Evolutionary conservation across 37 sponge, comb jelly and placozoan genomes (phyloP), one percentile per base, ranked within the genome.

Genomic region (Ianthella basta): DNA sequence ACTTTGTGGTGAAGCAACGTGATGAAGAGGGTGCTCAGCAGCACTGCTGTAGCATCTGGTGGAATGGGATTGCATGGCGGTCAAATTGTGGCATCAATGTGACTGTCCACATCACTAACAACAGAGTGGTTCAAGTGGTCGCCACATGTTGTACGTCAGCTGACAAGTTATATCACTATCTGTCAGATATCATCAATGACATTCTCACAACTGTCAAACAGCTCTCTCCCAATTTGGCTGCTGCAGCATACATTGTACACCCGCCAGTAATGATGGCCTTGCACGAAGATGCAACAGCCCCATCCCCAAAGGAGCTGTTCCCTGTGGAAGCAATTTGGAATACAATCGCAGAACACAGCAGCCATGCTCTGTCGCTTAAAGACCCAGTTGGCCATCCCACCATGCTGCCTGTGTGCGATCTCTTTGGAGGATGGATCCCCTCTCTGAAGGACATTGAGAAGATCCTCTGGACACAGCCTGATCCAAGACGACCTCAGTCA

Each of bases 261-360:
- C 66, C 66, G 27, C 29, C 66, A 24, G 23, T 29, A 12, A 8
- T 30, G 12, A 24, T 29, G 23, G 66, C n/a, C 8, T 16, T 64
- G 66, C 66, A 29, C 29, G 66, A 64, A 30, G 27, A 64, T 64
- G 29, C 66, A 8, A 64, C 29, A 64, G 23, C 66, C 66, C 66
- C 66, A 24, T 20, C 66, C 27, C 66, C 66, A 10, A 10, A 64
- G 66, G 66, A 64, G 66, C 23, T 64, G 66, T 64, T 64, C 66
- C 66, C 66, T 10, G 66, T 64, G 23, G 66, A 64, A 30, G 14
- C 27, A 10, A 64, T 64, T 10, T 16, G 23, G 66, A 16, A 64
- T 10, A 16, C 20, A 10, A 64, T 64, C 14, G 27, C 8, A 20
- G 27, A 64, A 64, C 14, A 16, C 27, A 64, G 27, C 8, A n/a